Conservation (phyloP, 2,797 vertebrate genomes). For the Holocentrus rufus region DNA sequence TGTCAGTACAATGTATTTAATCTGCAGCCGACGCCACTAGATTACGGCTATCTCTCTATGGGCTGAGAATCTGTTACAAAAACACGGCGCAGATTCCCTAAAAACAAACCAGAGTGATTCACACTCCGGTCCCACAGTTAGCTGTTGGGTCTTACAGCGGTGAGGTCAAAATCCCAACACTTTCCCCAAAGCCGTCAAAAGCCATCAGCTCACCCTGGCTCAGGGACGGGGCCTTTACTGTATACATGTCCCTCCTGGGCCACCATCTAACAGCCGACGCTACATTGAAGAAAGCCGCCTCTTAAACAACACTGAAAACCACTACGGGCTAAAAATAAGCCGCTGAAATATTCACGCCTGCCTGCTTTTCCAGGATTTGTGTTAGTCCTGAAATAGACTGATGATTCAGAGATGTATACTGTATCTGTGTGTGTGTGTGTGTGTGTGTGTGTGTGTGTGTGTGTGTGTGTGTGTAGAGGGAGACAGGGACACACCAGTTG, state of each 20-base stretch:
- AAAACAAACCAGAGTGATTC: conserved; percentile 42
- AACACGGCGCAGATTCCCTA: neutral
- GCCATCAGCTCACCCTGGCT: conserved; percentile 47
- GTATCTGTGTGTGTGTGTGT: conserved; percentile 1
- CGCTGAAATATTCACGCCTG: conserved; percentile 44
- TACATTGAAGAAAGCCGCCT: conserved; percentile 10
- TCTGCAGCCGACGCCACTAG: conserved; percentile 21
- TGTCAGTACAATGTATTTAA: conserved; percentile 28
- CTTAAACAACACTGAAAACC: conserved; percentile 39
- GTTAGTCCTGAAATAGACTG: conserved; percentile 48
- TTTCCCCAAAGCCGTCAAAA: conserved; percentile 48
- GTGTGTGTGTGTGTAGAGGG: conserved; percentile 8
- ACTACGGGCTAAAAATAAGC: conserved; percentile 58
- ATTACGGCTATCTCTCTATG: conserved; percentile 10
- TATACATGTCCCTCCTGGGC: conserved; percentile 49
- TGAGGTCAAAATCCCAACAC: conserved; percentile 36
- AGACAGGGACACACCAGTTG: neutral
- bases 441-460: conserved; percentile 13
- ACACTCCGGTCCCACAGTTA: conserved; percentile 25
- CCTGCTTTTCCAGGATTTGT: conserved; percentile 51
- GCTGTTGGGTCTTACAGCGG: conserved; percentile 32
- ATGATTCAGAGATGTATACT: conserved; percentile 47
- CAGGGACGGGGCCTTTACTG: conserved; percentile 31
- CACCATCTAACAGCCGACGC: conserved; percentile 38
- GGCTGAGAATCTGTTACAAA: conserved; percentile 10